A percentile compares a stretch with the other conserved stretches of the same genome.
These are phyloP conservation scores for Pelecanus crispus DNA, from an alignment of 2,113 vertebrate genomes.

Conservation along the genomic window DNA sequence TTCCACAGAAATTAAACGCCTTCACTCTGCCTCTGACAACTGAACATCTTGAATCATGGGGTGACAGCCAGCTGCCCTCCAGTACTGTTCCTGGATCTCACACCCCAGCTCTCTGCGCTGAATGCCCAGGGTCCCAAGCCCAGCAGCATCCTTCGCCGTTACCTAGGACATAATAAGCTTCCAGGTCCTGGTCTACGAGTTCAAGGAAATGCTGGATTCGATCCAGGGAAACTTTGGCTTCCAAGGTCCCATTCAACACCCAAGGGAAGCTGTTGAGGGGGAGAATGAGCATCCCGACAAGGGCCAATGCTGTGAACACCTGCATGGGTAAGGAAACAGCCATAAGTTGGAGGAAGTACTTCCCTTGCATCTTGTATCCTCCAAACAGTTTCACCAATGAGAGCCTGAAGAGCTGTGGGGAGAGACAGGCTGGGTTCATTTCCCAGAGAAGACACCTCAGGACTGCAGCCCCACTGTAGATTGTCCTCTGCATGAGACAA, in stretches of 20 bases:
- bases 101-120: not conserved
- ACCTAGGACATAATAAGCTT: slow-evolving; percentile 82
- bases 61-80: not conserved
- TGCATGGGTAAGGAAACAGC: slow-evolving; percentile 43
- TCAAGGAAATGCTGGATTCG: slow-evolving; percentile 89
- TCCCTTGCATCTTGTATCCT: not conserved
- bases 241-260: slow-evolving; percentile 89
- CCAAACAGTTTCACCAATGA: not conserved
- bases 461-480: not conserved
- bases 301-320: slow-evolving; percentile 93
- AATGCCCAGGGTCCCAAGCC: not conserved
- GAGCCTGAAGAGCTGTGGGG: not conserved
- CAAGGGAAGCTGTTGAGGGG: slow-evolving; percentile 94
- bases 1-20: not conserved
- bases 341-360: not conserved
- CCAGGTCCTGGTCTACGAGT: slow-evolving; percentile 80
- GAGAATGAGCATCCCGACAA: slow-evolving; percentile 90
- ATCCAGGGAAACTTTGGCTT: slow-evolving; percentile 93
- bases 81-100: not conserved
- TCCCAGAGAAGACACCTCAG: not conserved
- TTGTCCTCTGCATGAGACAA: not conserved
- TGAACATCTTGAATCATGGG: not conserved
- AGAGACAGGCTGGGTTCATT: not conserved
- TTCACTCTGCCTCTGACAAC: not conserved
- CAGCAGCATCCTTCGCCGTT: not conserved